Base-by-base conservation (phyloP, 2,888 invertebrate genomes). In the Lamellibrachia satsuma region DNA sequence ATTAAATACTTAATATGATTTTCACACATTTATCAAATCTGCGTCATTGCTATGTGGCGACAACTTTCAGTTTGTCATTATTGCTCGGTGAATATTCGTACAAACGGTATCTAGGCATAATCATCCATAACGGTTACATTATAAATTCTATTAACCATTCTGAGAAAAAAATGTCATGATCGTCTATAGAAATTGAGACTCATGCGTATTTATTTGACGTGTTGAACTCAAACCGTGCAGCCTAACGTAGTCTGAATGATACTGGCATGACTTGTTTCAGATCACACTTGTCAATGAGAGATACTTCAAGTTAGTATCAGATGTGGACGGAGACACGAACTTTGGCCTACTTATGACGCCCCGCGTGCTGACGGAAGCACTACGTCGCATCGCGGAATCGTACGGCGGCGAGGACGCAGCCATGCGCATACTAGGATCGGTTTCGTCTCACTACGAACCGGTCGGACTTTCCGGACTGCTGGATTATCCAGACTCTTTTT, bases 271-370 rank as follows among this genome's bases (percentile, higher is more conserved):
- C 15, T 75, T 75, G 27, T 90, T 92, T 52, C 60, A 93, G 93
- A 92, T 93, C 51, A 93, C 92, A 27, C 90, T 93, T 7, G n/a
- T 93, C 52, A 93, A 93, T 91, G 90, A 90, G 8, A 75, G 90
- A 9, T 93, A 93, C 90, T 92, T 93, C 52, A 51, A 52, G 22
- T 52, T 91, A 92, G 90, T 93, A 51, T 92, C 90, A 22, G 52
- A 57, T 22, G 52, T 91, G 8, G 93, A 92, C 3, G 55, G 93
- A 22, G 92, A 92, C 75, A 52, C 90, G 6, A 93, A 92, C 52
- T 92, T 92, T 52, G 92, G 92, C 52, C 75, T 93, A 52, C 75
- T 57, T 39, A 90, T 60, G 11, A 90, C 90, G 22, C 92, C 92
- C 9, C 55, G 27, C 8, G 60, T 92, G 22, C 8, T 93, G 8